These are phyloP conservation scores for Phasia obesa DNA, from an alignment of 2,888 invertebrate species.

Conservation along the genomic window DNA sequence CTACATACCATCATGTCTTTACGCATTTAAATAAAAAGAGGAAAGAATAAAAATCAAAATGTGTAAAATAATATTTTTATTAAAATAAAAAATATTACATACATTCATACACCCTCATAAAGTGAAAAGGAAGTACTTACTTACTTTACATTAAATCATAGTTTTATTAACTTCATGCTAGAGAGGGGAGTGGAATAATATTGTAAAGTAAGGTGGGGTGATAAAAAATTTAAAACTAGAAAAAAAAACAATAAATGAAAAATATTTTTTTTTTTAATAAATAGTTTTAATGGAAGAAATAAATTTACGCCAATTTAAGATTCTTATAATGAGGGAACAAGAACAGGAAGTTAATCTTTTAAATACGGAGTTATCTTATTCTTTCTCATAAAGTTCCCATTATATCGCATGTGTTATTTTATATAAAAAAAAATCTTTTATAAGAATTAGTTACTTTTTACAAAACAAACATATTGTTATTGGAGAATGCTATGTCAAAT, in stretches of 20 bases:
- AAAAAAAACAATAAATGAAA: background rate
- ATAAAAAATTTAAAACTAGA: background rate
- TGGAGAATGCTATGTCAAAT: no score
- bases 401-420: no score
- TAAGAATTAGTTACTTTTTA: no score
- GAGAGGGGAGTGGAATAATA: background rate
- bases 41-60: no score
- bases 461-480: no score
- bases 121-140: conserved; percentile 23
- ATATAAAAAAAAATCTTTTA: no score
- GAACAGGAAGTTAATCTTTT: no score
- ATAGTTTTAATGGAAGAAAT: background rate
- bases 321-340: no score
- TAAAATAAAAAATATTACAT: background rate
- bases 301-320: background rate
- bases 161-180: conserved; percentile 6
- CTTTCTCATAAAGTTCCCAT: no score
- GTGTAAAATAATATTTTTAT: background rate
- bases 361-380: no score
- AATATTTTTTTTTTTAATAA: background rate
- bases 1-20: conserved; percentile 48
- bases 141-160: conserved; percentile 44
- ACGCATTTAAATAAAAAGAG: conserved; percentile 25
- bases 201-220: background rate
- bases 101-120: conserved; percentile 1